Evolutionary conservation across 2,113 vertebrate species (phyloP).

Genomic region (Junco hyemalis): DNA sequence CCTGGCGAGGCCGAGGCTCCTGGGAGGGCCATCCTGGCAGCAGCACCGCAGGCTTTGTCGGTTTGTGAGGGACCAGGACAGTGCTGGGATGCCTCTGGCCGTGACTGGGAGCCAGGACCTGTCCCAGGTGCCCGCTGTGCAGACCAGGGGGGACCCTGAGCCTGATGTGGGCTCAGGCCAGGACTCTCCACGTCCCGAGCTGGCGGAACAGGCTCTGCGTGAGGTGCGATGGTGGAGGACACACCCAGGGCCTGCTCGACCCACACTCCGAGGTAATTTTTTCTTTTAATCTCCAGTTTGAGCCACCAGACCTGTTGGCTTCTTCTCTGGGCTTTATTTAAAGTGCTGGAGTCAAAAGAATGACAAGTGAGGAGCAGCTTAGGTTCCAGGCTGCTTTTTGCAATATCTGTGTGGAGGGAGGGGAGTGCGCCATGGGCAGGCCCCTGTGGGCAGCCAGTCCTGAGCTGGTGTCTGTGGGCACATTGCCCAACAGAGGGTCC

Average conservation of each 20-base stretch:
- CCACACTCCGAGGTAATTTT: not conserved
- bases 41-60: rapidly evolving
- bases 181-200: rapidly evolving
- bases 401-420: not conserved
- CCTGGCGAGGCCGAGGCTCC: rapidly evolving
- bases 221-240: rapidly evolving
- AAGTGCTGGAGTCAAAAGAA: not conserved
- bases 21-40: not conserved
- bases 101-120: rapidly evolving
- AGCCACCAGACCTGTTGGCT: not conserved
- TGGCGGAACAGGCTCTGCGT: rapidly evolving
- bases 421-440: rapidly evolving
- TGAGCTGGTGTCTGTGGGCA: not conserved
- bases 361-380: not conserved
- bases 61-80: rapidly evolving
- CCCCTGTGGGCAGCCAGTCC: rapidly evolving
- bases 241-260: rapidly evolving
- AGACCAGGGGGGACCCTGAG: not conserved
- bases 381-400: not conserved
- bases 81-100: not conserved
- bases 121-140: rapidly evolving
- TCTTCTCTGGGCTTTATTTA: not conserved
- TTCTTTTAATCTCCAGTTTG: not conserved
- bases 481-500: rapidly evolving
- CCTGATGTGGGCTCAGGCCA: rapidly evolving